Evolutionary conservation across 2,797 vertebrate species (phyloP).

Genomic region (Potorous gilbertii): DNA sequence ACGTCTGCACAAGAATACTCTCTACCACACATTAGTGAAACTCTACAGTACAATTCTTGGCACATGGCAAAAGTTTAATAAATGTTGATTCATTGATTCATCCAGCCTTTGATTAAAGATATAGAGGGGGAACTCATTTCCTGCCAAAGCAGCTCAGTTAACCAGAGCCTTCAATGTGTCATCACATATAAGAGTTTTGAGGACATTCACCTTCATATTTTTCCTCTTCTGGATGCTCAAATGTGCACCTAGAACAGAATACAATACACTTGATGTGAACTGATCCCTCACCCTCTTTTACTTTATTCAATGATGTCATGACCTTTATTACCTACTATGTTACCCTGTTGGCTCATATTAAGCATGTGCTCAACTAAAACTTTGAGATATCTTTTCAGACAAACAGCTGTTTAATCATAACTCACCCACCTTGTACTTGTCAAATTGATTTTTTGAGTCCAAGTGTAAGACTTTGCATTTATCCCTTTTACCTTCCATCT

Average conservation of each 20-base stretch:
- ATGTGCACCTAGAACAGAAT: not conserved
- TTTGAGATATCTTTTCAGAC: not conserved
- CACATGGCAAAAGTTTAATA: not conserved
- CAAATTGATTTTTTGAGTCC: not conserved
- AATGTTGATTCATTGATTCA: not conserved
- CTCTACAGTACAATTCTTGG: not conserved
- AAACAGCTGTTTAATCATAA: not conserved
- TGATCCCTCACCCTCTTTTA: not conserved
- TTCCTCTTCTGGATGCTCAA: not conserved
- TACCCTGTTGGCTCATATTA: not conserved
- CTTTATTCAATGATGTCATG: not conserved
- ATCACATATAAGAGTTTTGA: not conserved
- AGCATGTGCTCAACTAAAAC: not conserved
- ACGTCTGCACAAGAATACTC: not conserved
- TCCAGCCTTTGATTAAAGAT: not conserved
- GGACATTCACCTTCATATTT: not conserved
- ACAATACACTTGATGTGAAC: not conserved
- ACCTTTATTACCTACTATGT: not conserved
- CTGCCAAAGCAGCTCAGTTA: not conserved
- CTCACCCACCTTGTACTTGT: not conserved
- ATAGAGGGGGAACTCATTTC: not conserved
- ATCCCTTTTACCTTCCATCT: not conserved
- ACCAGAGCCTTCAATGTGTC: not conserved
- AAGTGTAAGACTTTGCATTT: not conserved
- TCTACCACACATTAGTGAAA: not conserved